Evolutionary conservation across 2,113 vertebrate species (phyloP).

Genomic region (Ailuropoda melanoleuca): DNA sequence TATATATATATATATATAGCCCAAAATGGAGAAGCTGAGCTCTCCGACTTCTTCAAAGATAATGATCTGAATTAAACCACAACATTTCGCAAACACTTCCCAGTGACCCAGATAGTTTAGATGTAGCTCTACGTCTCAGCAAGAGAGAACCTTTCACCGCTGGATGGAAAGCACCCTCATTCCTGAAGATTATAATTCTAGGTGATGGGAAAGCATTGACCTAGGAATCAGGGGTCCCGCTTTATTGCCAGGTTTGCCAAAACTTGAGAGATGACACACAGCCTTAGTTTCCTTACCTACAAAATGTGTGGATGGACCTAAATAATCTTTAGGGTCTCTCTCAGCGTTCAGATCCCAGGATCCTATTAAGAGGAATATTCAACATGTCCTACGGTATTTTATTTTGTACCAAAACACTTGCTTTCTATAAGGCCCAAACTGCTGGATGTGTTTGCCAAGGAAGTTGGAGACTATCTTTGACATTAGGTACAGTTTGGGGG

Average conservation of each 20-base stretch:
- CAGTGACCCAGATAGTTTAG: constrained; percentile 33
- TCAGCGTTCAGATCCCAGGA: background rate
- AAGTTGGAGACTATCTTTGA: background rate
- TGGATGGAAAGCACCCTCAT: rapidly evolving
- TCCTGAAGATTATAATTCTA: background rate
- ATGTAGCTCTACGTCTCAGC: background rate
- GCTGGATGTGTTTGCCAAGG: background rate
- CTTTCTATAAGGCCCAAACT: background rate
- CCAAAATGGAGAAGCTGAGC: background rate
- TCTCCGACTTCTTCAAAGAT: constrained; percentile 55
- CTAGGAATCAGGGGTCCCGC: background rate
- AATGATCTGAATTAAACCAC: constrained; percentile 69
- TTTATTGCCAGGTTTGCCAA: background rate
- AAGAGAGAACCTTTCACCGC: background rate
- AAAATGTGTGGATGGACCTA: background rate
- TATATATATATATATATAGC: background rate
- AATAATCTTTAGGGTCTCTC: background rate
- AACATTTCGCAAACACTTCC: constrained; percentile 42
- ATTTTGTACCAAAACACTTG: background rate
- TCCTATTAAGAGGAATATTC: background rate
- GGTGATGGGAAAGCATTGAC: background rate
- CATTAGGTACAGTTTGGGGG: background rate
- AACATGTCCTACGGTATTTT: background rate
- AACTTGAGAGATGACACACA: background rate
- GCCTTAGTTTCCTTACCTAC: background rate